phyloP scores from a whole-genome alignment of 2,888 invertebrate genomes.

The Trisateles emortualis region DNA sequence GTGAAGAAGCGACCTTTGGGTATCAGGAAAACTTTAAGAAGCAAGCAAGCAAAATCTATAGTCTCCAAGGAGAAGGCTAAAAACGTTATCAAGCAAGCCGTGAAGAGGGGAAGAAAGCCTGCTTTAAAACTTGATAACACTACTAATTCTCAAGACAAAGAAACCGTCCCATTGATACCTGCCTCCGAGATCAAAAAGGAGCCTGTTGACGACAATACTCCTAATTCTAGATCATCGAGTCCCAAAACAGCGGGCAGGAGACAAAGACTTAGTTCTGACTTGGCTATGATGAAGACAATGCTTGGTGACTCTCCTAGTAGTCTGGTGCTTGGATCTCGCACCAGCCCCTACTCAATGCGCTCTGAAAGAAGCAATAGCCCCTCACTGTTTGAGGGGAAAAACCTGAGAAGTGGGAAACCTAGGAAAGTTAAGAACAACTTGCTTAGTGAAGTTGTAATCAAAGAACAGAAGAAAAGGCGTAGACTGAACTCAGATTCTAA shows the following conservation, averaged over 20 bases:
- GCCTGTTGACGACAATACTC: slow-evolving; percentile 72
- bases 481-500: slow-evolving; percentile 86
- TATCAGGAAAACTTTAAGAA: slow-evolving; percentile 78
- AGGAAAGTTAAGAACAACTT: slow-evolving; percentile 87
- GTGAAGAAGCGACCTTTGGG: slow-evolving; percentile 80
- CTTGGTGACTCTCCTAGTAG: slow-evolving; percentile 74
- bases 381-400: slow-evolving; percentile 82
- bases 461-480: slow-evolving; percentile 85
- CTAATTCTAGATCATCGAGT: slow-evolving; percentile 81
- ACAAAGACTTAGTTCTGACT: slow-evolving; percentile 78
- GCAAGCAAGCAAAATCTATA: slow-evolving; percentile 67
- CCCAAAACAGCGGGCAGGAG: slow-evolving; percentile 78
- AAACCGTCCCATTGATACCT: slow-evolving; percentile 73
- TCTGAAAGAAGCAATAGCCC: slow-evolving; percentile 87
- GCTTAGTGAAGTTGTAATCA: slow-evolving; percentile 86
- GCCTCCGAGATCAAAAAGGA: slow-evolving; percentile 81
- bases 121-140: slow-evolving; percentile 66
- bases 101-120: slow-evolving; percentile 72
- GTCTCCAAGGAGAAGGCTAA: slow-evolving; percentile 72
- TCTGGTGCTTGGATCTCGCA: slow-evolving; percentile 75
- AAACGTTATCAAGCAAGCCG: slow-evolving; percentile 69
- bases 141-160: slow-evolving; percentile 67
- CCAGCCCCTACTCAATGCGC: slow-evolving; percentile 88
- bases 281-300: slow-evolving; percentile 81
- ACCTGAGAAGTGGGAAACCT: slow-evolving; percentile 89